Evolutionary conservation across 2,888 invertebrate genomes (phyloP), one percentile per base, ranked within the genome.

Genomic region (Lasioglossum leucozonium): DNA sequence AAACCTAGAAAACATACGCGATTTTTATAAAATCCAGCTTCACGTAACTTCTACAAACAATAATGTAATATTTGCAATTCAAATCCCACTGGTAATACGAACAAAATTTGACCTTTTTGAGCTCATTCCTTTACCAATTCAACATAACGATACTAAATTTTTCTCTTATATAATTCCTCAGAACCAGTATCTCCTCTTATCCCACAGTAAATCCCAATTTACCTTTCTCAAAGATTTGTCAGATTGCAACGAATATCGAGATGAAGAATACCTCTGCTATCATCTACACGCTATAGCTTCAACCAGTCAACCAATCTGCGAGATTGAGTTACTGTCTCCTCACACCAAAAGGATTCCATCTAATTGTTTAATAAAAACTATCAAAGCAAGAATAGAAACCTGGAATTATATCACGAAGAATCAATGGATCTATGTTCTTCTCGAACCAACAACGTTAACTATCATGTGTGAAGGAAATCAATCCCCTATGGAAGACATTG

Each of bases 191-290:
- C 62, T 81, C 22, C 72, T 80, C 4, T 0, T 75, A 71, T 74
- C 74, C 18, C 51, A 74, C n/a, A 73, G 16, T 42, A 79, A 79
- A 44, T 71, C 75, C 8, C 75, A 80, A 62, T 81, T 76, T 62
- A 76, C 62, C 47, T 81, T 75, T 30, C 58, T 72, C 2, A 69
- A 77, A 1, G 40, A 71, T 42, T 71, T 77, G 71, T 77, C 71
- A 42, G 5, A 77, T 18, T 77, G 77, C 18, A 76, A 76, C 30
- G 72, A 81, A 18, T 81, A 76, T 65, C 81, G 76, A 81, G 40
- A 76, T n/a, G 72, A 81, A 47, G 72, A 81, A 47, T 81, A 76
- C 37, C 4, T 81, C 26, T 81, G 72, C 10, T 76, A 72, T 40
- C 58, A 81, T 2, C 62, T 81, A 10, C 72, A 81, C 22, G 26